Evolutionary conservation across 2,888 invertebrate species (phyloP), one percentile per base, ranked within the genome.

Genomic region (Calliopum simillimum): DNA sequence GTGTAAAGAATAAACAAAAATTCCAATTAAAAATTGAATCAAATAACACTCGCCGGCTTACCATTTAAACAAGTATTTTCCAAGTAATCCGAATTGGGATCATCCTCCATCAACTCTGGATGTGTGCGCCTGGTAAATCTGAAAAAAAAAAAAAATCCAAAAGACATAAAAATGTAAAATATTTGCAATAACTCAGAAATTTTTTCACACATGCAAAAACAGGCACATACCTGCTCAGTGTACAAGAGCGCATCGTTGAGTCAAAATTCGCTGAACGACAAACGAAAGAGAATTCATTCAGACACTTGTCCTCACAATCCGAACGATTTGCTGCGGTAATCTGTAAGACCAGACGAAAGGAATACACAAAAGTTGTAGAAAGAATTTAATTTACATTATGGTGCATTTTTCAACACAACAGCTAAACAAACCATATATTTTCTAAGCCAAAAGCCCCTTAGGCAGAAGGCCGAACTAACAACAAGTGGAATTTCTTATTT

Each of bases 41-140:
- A 23, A 21, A 16, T 33, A 19, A 19, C 6, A 33, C n/a, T n/a
- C n/a, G n/a, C n/a, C 59, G 53, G 72, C 80, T 84, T 88, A 95
- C 96, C 93, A 81, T 94, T 95, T 13, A 96, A 87, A 83, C 96
- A 96, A 61, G 95, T 94, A 81, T 96, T 96, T 88, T 96, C 96
- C 80, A 96, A 88, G 85, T 96, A 96, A 84, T 96, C 96, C 1
- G 94, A 92, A 82, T 94, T 94, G 2, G 94, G 92, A 82, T 96
- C 95, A 79, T 95, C 94, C 84, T 94, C 93, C 61, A 96, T 86
- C 13, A 94, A 86, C 79, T 94, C 94, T 0, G 96, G 95, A 84
- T 95, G 95, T 0, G 95, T 95, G 80, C 96, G 88, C 78, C 95
- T 88, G 0, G 96, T 96, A 81, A 94, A 95, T 75, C 91, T 87